A percentile compares a stretch with the other conserved stretches of the same genome.
Conservation (phyloP, 2,888 invertebrate genomes). For the Acleris holmiana region DNA sequence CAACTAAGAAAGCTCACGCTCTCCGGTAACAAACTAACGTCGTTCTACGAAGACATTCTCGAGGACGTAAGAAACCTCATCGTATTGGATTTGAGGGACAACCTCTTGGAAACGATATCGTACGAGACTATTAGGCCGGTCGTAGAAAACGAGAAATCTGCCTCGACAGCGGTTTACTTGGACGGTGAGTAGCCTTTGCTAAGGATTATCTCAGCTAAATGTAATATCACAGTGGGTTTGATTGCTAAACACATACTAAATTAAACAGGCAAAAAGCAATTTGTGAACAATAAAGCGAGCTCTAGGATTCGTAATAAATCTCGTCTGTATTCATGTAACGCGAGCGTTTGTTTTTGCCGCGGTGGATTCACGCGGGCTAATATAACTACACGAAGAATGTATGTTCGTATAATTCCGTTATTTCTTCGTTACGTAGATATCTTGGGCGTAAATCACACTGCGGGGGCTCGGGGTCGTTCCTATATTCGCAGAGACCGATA, state of each 20-base stretch:
- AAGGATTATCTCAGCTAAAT: not conserved
- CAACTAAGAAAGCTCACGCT: conserved; percentile 88
- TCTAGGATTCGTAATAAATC: conserved; percentile 28
- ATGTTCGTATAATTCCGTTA: conserved; percentile 60
- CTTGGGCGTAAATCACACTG: conserved; percentile 64
- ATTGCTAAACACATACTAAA: conserved; percentile 20
- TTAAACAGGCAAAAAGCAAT: conserved; percentile 20
- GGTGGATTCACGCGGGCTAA: conserved; percentile 21
- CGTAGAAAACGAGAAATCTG: conserved; percentile 89
- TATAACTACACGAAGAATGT: conserved; percentile 33
- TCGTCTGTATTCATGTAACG: conserved; percentile 8
- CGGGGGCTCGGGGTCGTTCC: conserved; percentile 60
- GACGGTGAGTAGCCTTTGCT: conserved; percentile 86
- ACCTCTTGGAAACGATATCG: conserved; percentile 89
- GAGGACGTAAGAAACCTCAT: conserved; percentile 88
- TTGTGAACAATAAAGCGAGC: conserved; percentile 23
- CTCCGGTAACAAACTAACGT: conserved; percentile 89
- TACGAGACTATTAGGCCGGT: conserved; percentile 90
- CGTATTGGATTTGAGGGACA: conserved; percentile 90
- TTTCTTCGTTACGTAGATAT: conserved; percentile 62
- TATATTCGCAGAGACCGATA: conserved; percentile 71
- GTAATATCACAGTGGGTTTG: no score
- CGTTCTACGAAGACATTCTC: conserved; percentile 89
- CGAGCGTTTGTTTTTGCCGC: conserved; percentile 18
- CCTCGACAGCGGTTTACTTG: conserved; percentile 88